phyloP scores from a whole-genome alignment of 2,797 vertebrate genomes.

The Phataginus tetradactyla region DNA sequence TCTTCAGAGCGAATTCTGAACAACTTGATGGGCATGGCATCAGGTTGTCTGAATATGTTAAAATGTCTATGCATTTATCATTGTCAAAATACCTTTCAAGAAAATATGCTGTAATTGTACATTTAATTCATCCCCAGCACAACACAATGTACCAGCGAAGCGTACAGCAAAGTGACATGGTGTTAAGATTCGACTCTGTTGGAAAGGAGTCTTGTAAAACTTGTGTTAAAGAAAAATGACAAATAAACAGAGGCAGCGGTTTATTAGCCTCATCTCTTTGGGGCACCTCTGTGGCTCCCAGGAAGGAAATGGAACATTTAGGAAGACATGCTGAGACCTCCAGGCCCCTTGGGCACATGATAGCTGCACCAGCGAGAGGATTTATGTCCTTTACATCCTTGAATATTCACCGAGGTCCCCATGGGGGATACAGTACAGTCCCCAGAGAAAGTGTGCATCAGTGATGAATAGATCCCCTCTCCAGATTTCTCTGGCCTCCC shows the following conservation, averaged over 20 bases:
- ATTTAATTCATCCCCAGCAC: conserved; percentile 33
- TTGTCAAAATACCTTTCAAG: conserved; percentile 56
- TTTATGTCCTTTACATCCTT: not conserved
- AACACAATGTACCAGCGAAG: not conserved
- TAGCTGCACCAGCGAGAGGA: not conserved
- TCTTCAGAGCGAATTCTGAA: not conserved
- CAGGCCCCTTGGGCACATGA: fast-evolving
- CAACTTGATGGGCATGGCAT: not conserved
- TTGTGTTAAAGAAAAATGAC: conserved; percentile 29
- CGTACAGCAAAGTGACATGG: not conserved
- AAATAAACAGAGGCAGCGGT: conserved; percentile 27
- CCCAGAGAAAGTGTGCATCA: not conserved
- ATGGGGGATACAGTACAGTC: not conserved
- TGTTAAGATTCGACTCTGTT: conserved; percentile 43
- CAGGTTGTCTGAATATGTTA: not conserved
- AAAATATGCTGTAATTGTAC: conserved; percentile 54
- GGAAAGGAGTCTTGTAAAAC: conserved; percentile 59
- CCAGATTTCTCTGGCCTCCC: not conserved
- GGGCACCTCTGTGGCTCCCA: not conserved
- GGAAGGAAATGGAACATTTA: conserved; percentile 37
- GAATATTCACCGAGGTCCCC: not conserved
- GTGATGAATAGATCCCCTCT: not conserved
- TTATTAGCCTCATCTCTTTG: conserved; percentile 39
- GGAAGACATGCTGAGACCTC: not conserved
- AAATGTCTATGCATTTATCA: conserved; percentile 58